Evolutionary conservation across 2,113 vertebrate species (phyloP).

Genomic region (Noctilio leporinus): DNA sequence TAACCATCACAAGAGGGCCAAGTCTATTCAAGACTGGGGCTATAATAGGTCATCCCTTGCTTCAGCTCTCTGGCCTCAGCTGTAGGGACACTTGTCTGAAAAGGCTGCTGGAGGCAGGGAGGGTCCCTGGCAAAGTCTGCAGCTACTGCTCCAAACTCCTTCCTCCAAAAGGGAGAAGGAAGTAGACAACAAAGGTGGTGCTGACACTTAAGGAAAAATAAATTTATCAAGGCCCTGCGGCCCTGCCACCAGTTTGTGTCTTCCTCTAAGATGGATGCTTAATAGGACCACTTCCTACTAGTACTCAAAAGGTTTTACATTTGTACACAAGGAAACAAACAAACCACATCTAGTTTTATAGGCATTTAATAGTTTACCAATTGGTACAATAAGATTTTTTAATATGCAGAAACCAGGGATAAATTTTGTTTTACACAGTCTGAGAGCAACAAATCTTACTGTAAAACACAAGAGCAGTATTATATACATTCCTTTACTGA

Average conservation of each 20-base stretch:
- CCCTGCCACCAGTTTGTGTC: neutral
- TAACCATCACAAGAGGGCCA: neutral
- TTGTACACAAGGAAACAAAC: conserved; percentile 66
- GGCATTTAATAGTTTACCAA: conserved; percentile 92
- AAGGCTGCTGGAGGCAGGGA: neutral
- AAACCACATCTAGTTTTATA: conserved; percentile 84
- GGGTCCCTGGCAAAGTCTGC: neutral
- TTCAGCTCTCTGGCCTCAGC: neutral
- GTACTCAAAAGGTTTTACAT: conserved; percentile 41
- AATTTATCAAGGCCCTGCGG: neutral
- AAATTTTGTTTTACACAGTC: conserved; percentile 92
- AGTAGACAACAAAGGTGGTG: neutral
- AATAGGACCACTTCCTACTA: neutral
- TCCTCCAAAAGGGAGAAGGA: neutral
- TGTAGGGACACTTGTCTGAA: neutral
- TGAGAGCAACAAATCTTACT: conserved; percentile 91
- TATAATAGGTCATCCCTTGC: neutral
- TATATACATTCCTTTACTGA: conserved; percentile 89
- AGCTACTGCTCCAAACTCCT: neutral
- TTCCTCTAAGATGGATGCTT: neutral
- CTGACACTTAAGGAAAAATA: neutral
- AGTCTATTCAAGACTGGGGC: neutral
- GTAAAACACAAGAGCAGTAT: conserved; percentile 90
- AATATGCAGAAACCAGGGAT: conserved; percentile 93
- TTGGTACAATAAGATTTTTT: conserved; percentile 92